Conservation (phyloP, 1,140 invertebrate genomes). For the Drepana arcuata region DNA sequence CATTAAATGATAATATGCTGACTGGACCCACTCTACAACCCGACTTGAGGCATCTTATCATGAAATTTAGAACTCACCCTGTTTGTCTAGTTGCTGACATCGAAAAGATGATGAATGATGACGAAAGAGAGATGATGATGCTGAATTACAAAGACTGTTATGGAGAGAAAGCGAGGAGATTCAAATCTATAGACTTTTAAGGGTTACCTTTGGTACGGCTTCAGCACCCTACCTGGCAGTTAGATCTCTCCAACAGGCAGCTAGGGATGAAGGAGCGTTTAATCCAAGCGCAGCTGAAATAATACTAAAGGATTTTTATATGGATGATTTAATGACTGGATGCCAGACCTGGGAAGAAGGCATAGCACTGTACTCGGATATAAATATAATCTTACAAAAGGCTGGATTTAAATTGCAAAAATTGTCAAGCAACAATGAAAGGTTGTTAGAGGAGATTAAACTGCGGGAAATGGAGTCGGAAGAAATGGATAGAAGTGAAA, state of each 20-base stretch:
- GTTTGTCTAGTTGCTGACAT: constrained; percentile 16
- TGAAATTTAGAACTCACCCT: constrained; percentile 14
- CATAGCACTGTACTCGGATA: constrained; percentile 17
- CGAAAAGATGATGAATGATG: constrained; percentile 26
- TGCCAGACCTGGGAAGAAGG: constrained; percentile 21
- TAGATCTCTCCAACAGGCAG: constrained; percentile 21
- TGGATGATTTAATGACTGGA: constrained; percentile 61
- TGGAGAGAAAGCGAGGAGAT: constrained; percentile 27
- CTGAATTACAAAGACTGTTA: constrained; percentile 43
- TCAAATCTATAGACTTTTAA: constrained; percentile 25
- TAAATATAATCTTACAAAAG: constrained; percentile 13
- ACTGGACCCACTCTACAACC: constrained; percentile 17
- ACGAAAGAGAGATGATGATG: constrained; percentile 22
- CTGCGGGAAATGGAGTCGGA: too few species aligned
- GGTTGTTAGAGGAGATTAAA: too few species aligned
- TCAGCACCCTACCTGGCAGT: constrained; percentile 33
- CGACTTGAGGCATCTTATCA: constrained; percentile 13
- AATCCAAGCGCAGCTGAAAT: constrained; percentile 27
- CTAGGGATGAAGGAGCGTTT: constrained; percentile 16
- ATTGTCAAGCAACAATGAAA: constrained; percentile 19
- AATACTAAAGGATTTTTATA: constrained; percentile 47
- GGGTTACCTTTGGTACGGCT: constrained; percentile 40
- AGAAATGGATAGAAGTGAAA: constrained; percentile 3
- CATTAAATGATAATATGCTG: constrained; percentile 23
- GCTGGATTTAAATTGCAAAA: constrained; percentile 25